Base-by-base conservation (phyloP, 2,113 vertebrate genomes). In the Hemibates koningsi region DNA sequence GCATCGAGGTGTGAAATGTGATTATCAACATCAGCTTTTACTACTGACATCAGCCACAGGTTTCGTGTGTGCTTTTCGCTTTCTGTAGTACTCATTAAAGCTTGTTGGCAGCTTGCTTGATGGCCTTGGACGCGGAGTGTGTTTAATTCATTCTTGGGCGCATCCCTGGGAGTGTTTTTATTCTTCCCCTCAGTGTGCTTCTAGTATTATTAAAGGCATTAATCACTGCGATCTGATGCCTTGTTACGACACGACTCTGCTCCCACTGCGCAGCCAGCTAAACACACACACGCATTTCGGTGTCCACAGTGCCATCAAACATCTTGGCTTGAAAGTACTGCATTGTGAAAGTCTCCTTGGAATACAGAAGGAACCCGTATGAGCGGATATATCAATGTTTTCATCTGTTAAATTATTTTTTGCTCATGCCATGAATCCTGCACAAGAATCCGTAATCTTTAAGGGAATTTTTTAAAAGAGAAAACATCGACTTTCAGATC, bases 131-230 rank as follows among this genome's bases (percentile, higher is more conserved):
- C 87, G 84, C 79, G 12, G 86, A 79, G 80, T 68, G 76, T 61
- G 61, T 90, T 94, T 93, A 93, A 93, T 95, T 93, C 88, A 88
- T 92, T 88, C 85, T 41, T 73, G 90, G 86, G 66, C 59, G 61
- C 34, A 9, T 93, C 84, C 89, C 87, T 81, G 88, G 27, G 86
- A 91, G 91, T 86, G 90, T 88, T 93, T 92, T 93, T 89, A 90
- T 91, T 87, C 59, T 68, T 56, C 90, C 90, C 92, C 86, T 90
- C 83, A 57, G 91, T 90, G 89, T 91, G 90, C 88, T 88, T 63
- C 71, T 52, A 85, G 89, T 81, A 83, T 96, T 95, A 96, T 96
- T 95, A 95, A 95, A 95, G 84, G 63, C 92, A 95, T 95, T 94
- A 89, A 95, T 95, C 95, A 94, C 71, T 27, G 81, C n/a, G 86